Evolutionary conservation across 30 jellyfish, hydroid and myxozoan genomes (phyloP).

Genomic region (Sanderia malayensis): DNA sequence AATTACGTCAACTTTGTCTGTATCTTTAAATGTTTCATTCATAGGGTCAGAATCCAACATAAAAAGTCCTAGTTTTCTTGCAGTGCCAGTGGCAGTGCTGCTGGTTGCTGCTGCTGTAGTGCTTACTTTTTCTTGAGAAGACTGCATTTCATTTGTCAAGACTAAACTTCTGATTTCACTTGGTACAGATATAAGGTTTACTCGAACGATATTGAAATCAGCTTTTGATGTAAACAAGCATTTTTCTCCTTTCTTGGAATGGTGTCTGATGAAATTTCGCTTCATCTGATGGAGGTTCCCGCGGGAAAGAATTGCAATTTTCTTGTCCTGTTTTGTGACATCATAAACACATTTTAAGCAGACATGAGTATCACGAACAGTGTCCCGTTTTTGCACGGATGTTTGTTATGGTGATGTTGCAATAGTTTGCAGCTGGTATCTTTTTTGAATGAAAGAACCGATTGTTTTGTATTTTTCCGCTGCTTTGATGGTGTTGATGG

Average conservation of each 20-base stretch:
- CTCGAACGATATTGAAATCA: not conserved
- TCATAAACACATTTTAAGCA: not conserved
- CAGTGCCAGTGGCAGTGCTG: not conserved
- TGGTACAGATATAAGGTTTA: not conserved
- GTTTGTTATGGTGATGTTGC: not conserved
- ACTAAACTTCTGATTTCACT: not conserved
- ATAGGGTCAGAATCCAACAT: too few relatives aligned
- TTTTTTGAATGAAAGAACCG: not conserved
- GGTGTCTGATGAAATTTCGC: not conserved
- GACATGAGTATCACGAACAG: not conserved
- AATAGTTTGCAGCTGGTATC: not conserved
- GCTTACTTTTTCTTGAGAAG: not conserved
- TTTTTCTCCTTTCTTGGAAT: not conserved
- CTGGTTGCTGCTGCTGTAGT: not conserved
- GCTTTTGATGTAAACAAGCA: not conserved
- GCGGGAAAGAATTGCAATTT: not conserved
- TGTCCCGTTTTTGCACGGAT: not conserved
- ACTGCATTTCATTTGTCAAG: not conserved
- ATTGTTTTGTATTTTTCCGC: too few relatives aligned
- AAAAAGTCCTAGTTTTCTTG: too few relatives aligned
- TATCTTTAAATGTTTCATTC: too few relatives aligned
- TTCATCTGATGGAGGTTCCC: not conserved
- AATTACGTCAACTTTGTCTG: too few relatives aligned
- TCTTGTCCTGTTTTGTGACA: not conserved
- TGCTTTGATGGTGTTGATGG: too few relatives aligned